Conservation (phyloP, 2,888 invertebrate genomes). For the Venusia cambrica region DNA sequence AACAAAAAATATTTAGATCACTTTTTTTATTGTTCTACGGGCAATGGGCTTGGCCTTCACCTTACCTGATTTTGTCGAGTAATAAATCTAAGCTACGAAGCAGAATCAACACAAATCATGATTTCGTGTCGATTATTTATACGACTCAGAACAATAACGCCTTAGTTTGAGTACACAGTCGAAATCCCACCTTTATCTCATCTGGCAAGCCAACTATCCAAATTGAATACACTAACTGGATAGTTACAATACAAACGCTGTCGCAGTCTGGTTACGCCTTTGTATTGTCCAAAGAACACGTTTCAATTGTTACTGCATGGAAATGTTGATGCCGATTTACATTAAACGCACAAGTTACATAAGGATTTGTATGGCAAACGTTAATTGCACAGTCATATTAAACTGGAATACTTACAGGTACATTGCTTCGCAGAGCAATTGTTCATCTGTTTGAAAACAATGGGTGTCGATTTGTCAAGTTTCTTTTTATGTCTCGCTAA, state of each 20-base stretch:
- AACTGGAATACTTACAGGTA: not conserved
- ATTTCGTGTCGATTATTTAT: too few species aligned
- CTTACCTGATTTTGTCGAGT: too few species aligned
- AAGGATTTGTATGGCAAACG: constrained; percentile 8
- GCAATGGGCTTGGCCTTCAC: too few species aligned
- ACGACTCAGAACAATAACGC: too few species aligned
- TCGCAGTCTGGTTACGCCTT: constrained; percentile 49
- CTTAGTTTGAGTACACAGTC: too few species aligned
- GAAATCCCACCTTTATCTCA: constrained; percentile 6
- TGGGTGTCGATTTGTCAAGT: too few species aligned
- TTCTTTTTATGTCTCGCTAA: too few species aligned
- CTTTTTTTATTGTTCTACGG: too few species aligned
- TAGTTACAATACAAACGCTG: constrained; percentile 28
- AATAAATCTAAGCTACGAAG: too few species aligned
- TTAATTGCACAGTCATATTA: constrained; percentile 15
- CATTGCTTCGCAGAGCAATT: constrained; percentile 4
- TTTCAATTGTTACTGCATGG: constrained; percentile 60
- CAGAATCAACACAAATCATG: too few species aligned
- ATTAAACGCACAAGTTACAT: constrained; percentile 43
- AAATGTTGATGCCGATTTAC: constrained; percentile 61
- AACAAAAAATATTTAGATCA: too few species aligned
- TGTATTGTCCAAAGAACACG: constrained; percentile 58
- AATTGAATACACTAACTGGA: constrained; percentile 14
- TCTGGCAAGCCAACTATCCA: constrained; percentile 9
- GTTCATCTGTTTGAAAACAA: too few species aligned